Conservation (phyloP, 2,797 vertebrate species). For the Remorina albescens region DNA sequence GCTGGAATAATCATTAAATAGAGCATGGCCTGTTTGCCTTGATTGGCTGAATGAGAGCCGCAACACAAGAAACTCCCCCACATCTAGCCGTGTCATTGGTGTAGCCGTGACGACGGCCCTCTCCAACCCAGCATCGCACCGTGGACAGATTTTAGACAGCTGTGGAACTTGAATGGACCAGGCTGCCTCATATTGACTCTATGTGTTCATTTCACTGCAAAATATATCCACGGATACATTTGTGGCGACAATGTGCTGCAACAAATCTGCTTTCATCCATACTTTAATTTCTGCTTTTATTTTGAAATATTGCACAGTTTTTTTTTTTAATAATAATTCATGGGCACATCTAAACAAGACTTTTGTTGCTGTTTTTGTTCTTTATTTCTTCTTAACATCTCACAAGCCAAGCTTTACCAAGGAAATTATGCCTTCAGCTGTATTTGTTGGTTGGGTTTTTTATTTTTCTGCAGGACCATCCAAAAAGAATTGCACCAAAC, state of each 20-base stretch:
- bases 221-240: background rate
- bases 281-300: background rate
- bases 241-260: background rate
- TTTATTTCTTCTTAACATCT: background rate
- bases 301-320: background rate
- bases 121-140: constrained; percentile 53
- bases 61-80: constrained; percentile 68
- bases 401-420: background rate
- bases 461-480: background rate
- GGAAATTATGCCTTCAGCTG: background rate
- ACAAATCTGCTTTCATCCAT: background rate
- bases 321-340: no score
- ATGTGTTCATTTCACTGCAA: constrained; percentile 9
- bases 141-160: constrained; percentile 65
- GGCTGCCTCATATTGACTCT: constrained; percentile 33
- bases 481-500: background rate
- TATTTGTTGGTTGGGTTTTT: background rate
- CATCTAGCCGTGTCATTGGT: constrained; percentile 72
- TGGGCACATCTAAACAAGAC: no score
- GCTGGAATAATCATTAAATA: constrained; percentile 81
- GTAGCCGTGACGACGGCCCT: constrained; percentile 71
- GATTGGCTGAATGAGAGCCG: constrained; percentile 78
- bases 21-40: constrained; percentile 82
- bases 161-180: constrained; percentile 52
- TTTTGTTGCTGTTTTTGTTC: background rate